Conservation (phyloP, 2,888 invertebrate genomes). For the Synanthedon tipuliformis region DNA sequence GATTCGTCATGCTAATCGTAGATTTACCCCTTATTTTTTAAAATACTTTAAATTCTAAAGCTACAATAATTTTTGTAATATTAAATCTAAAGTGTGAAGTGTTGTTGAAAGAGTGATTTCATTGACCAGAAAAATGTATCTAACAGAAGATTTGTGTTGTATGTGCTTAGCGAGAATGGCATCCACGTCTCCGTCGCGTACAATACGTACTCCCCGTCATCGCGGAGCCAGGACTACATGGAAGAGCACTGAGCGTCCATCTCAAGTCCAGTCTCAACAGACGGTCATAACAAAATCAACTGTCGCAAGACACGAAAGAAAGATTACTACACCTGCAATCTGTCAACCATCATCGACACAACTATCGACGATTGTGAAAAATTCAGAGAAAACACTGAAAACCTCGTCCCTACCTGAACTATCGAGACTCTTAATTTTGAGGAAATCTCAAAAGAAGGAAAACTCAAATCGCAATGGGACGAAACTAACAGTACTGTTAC, state of each 20-base stretch:
- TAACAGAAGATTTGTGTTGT: conserved; percentile 51
- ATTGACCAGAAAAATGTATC: conserved; percentile 3
- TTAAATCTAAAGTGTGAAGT: too few relatives aligned
- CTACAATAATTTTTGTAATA: too few relatives aligned
- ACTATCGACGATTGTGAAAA: not conserved
- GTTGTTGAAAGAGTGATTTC: too few relatives aligned
- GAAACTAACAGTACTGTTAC: conserved; percentile 50
- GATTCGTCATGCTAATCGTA: too few relatives aligned
- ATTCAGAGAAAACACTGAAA: not conserved
- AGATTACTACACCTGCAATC: not conserved
- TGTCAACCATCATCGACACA: not conserved
- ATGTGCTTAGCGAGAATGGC: conserved; percentile 39
- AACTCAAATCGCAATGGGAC: conserved; percentile 16
- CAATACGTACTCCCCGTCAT: not conserved
- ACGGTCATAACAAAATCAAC: not conserved
- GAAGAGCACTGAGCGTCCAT: not conserved
- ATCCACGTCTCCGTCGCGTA: not conserved
- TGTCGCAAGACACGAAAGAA: too few relatives aligned
- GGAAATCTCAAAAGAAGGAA: conserved; percentile 42
- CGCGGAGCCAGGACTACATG: not conserved
- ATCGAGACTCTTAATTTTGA: conserved; percentile 48
- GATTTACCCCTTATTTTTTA: too few relatives aligned
- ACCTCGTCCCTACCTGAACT: conserved; percentile 43
- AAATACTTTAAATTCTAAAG: too few relatives aligned
- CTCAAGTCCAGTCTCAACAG: not conserved